phyloP scores from a whole-genome alignment of 2,888 invertebrate species.

The Ectemnius lituratus region DNA sequence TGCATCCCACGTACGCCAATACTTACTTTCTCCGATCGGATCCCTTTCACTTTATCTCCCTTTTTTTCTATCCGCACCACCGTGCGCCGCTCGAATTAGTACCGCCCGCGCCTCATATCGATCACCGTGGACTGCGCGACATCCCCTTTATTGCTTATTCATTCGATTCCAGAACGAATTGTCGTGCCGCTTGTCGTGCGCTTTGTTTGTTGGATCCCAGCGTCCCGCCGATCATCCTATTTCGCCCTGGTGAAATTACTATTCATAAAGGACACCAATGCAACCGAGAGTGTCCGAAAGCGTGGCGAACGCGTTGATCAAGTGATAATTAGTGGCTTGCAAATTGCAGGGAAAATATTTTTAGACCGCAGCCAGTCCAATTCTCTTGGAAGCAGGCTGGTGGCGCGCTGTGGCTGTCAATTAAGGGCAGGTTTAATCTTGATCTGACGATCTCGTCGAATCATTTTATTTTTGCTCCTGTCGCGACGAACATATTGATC shows the following conservation, averaged over 20 bases:
- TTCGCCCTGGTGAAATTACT: not conserved
- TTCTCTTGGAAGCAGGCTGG: too few species aligned
- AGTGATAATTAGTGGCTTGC: too few species aligned
- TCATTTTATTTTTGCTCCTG: conserved; percentile 42
- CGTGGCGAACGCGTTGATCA: too few species aligned
- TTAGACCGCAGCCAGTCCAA: too few species aligned
- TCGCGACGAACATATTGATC: not conserved
- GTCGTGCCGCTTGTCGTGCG: not conserved
- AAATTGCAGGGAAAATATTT: too few species aligned
- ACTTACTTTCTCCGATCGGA: conserved; percentile 33
- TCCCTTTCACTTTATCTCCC: conserved; percentile 20
- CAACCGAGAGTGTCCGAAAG: too few species aligned
- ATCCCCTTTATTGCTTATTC: not conserved
- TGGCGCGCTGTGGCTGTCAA: not conserved
- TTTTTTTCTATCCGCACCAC: conserved; percentile 13
- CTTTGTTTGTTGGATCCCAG: not conserved
- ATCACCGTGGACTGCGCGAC: too few species aligned
- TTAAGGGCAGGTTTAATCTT: conserved; percentile 40
- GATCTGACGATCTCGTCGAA: conserved; percentile 34
- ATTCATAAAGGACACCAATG: too few species aligned
- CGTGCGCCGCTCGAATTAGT: not conserved
- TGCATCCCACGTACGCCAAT: conserved; percentile 38
- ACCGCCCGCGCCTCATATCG: too few species aligned
- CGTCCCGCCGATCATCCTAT: not conserved
- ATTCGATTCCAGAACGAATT: not conserved